Evolutionary conservation across 2,113 vertebrate genomes (phyloP), one percentile per base, ranked within the genome.

Genomic region (Mobula hypostoma): DNA sequence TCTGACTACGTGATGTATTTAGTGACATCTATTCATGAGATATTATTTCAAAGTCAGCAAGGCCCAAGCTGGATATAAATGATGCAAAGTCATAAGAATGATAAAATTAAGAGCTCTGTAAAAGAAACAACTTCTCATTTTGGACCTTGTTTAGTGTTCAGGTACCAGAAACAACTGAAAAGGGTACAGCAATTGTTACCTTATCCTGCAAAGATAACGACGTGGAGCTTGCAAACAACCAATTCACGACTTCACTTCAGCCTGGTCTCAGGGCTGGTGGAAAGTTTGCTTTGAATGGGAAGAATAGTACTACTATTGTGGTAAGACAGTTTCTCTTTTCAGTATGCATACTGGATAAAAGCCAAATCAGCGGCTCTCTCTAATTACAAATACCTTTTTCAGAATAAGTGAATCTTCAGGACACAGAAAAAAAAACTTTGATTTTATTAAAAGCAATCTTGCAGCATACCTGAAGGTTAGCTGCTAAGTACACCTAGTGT

Each of bases 131-230:
- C 56, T 61, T 21, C 11, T 87, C 15, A 90, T 8, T 68, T 68
- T 90, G 29, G 17, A 29, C 61, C 63, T 72, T 76, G 70, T 48
- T 40, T 40, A 93, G 91, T 21, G 27, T 74, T 40, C 91, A 93
- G 91, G 9, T 93, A 29, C 36, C 70, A 74, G 91, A 93, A 56
- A 93, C 70, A 1, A 56, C 40, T 15, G 24, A 56, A 72, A 72
- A 56, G 21, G 70, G 40, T 14, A 29, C 91, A 56, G 40, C 68
- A 5, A 15, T 93, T 56, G 91, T 74, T 6, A 74, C 91, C 40
- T 40, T 93, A 93, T 74, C 70, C 91, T 93, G 91, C 48, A 19
- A 21, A 74, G 91, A 93, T 74, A 93, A 72, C 72, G 90, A 93
- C n/a, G 91, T 15, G 19, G 91, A 93, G 48, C 36, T 74, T 56